A percentile compares a stretch with the other conserved stretches of the same genome.
phyloP scores from a whole-genome alignment of 2,113 vertebrate species.

The Zosterops lateralis region DNA sequence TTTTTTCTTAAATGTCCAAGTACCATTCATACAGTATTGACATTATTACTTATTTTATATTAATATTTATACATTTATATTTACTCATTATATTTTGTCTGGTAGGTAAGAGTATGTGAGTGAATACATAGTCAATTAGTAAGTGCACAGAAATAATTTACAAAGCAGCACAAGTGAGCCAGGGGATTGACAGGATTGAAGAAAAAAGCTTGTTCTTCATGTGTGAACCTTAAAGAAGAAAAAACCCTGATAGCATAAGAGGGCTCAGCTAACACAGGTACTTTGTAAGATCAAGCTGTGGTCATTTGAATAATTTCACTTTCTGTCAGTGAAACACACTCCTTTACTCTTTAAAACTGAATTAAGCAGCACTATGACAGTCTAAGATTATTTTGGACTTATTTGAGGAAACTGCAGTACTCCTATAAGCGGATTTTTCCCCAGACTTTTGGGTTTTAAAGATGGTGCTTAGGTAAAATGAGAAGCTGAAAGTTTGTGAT shows the following conservation, averaged over 20 bases:
- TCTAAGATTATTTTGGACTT: not conserved
- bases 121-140: not conserved
- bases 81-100: not conserved
- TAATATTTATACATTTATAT: too few relatives aligned
- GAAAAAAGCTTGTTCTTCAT: not conserved
- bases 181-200: not conserved
- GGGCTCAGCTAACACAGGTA: not conserved
- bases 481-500: not conserved
- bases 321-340: not conserved
- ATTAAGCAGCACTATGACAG: not conserved
- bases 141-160: not conserved
- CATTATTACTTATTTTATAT: not conserved
- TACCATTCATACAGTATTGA: not conserved
- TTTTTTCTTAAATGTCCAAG: not conserved
- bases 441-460: not conserved
- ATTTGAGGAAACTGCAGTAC: not conserved
- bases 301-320: not conserved
- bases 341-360: not conserved
- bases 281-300: not conserved
- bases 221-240: not conserved
- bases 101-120: not conserved
- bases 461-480: not conserved
- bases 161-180: not conserved
- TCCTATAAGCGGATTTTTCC: not conserved
- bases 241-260: not conserved